Conservation (phyloP, 2,888 invertebrate species). For the Oscheius onirici region DNA sequence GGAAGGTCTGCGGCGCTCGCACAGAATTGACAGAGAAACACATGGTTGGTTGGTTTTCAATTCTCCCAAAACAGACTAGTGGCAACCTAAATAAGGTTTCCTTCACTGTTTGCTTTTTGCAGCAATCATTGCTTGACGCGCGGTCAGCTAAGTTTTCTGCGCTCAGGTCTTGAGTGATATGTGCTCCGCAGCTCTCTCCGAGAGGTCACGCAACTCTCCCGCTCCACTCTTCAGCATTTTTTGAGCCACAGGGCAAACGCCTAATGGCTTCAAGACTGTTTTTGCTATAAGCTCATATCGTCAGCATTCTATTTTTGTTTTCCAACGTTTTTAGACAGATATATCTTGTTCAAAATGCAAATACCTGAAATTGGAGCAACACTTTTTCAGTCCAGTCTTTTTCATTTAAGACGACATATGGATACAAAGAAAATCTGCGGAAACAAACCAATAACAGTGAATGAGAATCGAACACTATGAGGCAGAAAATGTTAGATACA, state of each 20-base stretch:
- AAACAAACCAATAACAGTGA: no score
- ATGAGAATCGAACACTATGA: no score
- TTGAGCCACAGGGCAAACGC: conserved; percentile 26
- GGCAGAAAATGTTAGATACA: no score
- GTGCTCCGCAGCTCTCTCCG: conserved; percentile 30
- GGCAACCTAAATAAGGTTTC: not conserved
- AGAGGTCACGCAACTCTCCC: conserved; percentile 31
- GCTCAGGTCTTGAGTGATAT: conserved; percentile 28
- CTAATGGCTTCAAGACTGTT: not conserved
- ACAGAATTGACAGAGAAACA: conserved; percentile 22
- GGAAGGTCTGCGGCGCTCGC: not conserved
- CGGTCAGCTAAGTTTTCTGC: conserved; percentile 29
- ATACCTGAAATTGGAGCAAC: no score
- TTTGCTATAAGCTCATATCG: not conserved
- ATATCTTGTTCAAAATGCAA: no score
- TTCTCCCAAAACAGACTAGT: not conserved
- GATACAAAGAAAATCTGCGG: no score
- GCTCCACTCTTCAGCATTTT: conserved; percentile 18
- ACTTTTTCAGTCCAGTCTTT: no score
- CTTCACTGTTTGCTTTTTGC: conserved; percentile 2
- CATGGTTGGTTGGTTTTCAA: not conserved
- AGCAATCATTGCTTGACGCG: conserved; percentile 28
- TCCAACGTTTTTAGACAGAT: no score
- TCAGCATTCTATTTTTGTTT: not conserved
- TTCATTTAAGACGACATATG: no score